A percentile compares a stretch with the other conserved stretches of the same genome.
These are phyloP conservation scores for Sciurus vulgaris DNA, from an alignment of 2,797 vertebrate species.

Conservation along the genomic window DNA sequence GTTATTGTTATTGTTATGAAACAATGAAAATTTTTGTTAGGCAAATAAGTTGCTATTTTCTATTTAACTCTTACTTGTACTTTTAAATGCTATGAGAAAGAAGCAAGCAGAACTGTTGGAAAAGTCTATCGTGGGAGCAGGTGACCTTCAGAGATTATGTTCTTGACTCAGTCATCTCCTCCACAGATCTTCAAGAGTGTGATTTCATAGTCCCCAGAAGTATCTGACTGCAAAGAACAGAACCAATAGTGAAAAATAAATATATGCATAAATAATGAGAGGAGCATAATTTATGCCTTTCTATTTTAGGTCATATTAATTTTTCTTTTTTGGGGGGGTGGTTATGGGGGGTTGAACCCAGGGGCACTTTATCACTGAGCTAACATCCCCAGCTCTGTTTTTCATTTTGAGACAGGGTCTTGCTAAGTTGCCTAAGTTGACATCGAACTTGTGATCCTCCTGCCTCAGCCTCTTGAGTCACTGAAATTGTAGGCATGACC, in stretches of 20 bases:
- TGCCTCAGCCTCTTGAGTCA: too few relatives aligned
- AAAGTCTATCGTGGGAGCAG: accelerated
- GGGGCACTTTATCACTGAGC: too few relatives aligned
- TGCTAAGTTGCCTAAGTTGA: too few relatives aligned
- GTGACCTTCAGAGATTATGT: not conserved
- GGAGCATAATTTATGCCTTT: not conserved
- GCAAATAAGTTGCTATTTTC: slow-evolving; percentile 18
- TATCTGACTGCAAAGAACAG: slow-evolving; percentile 85
- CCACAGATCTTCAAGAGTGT: slow-evolving; percentile 87
- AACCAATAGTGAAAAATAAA: not conserved
- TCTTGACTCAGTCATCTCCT: slow-evolving; percentile 80
- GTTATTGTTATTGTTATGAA: slow-evolving; percentile 53
- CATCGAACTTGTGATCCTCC: too few relatives aligned
- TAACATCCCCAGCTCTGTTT: too few relatives aligned
- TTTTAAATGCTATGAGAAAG: not conserved
- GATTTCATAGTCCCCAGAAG: slow-evolving; percentile 84
- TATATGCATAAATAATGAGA: not conserved
- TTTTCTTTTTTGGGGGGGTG: not conserved
- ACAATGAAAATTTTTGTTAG: slow-evolving; percentile 36
- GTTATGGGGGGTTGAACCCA: too few relatives aligned
- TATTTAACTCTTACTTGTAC: slow-evolving; percentile 15
- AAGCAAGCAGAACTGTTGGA: not conserved
- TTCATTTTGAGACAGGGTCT: too few relatives aligned
- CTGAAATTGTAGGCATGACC: too few relatives aligned
- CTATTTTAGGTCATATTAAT: not conserved